A percentile compares a stretch with the other conserved stretches of the same genome.
phyloP scores from a whole-genome alignment of 2,888 invertebrate genomes.

The Strigamia transsilvanica region DNA sequence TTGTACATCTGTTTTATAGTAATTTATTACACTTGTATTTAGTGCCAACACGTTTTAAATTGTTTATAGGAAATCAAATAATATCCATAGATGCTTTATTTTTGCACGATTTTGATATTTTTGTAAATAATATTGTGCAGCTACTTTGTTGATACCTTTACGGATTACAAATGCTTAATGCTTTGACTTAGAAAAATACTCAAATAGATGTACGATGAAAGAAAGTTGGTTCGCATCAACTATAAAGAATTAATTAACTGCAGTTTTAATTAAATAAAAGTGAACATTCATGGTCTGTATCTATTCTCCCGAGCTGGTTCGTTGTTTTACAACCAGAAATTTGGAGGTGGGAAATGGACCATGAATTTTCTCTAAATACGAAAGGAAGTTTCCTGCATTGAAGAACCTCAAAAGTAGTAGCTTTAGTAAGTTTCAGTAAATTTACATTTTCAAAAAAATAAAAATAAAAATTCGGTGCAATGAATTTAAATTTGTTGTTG shows the following conservation, averaged over 20 bases:
- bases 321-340: too few species aligned
- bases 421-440: not conserved
- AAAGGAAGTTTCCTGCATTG: not conserved
- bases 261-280: too few species aligned
- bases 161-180: not conserved
- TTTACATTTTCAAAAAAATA: not conserved
- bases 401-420: not conserved
- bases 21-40: not conserved
- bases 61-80: too few species aligned
- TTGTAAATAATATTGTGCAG: conserved; percentile 2
- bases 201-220: conserved; percentile 8
- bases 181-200: not conserved
- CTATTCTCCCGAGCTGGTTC: too few species aligned
- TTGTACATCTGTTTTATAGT: conserved; percentile 36
- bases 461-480: too few species aligned
- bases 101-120: not conserved
- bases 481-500: too few species aligned
- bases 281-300: too few species aligned
- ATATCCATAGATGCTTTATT: not conserved
- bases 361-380: too few species aligned
- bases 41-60: not conserved
- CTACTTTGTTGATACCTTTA: not conserved
- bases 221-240: not conserved
- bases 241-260: too few species aligned
- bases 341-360: too few species aligned